Evolutionary conservation across 2,113 vertebrate genomes (phyloP), one percentile per base, ranked within the genome.

Genomic region (Myrmophylax atrothorax): DNA sequence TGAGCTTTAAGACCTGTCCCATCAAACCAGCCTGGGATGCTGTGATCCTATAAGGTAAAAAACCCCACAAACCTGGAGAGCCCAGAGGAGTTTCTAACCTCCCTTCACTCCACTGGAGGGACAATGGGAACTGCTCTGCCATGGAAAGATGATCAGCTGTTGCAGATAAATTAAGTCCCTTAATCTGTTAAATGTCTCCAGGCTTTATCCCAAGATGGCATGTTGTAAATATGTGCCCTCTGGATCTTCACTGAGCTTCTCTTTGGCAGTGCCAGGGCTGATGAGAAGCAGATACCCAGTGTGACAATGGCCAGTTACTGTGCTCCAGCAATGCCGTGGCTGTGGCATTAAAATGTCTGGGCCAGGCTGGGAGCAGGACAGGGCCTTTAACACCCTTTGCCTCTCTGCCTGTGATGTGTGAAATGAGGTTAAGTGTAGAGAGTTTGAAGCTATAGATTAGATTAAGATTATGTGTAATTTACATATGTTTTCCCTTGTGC

Each of bases 391-490:
- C 46, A 17, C n/a, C 2, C 55, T 29, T 10, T 1, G 18, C 20
- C 33, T 66, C 42, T 4, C 7, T 35, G 66, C 20, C 8, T 26
- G 13, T 35, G 77, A 26, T 0, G 2, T 37, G 18, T 15, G 42
- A 7, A 52, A 1, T 38, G 47, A 20, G 49, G 24, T 14, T 12
- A n/a, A 69, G 7, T 3, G 19, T 4, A n/a, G 12, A 23, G 38
- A 67, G 50, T 14, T 59, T 38, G 52, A 35, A 70, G 76, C 40
- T 52, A 29, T 74, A 89, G 93, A 86, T 93, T 49, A 80, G 59
- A 59, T 78, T 56, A 75, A 38, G 86, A 81, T 87, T 68, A 87
- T 84, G 58, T 75, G 60, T 64, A 60, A 92, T 69, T 72, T 42
- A 18, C 83, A 74, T 83, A 86, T 77, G 94, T 80, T 80, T 77